Evolutionary conservation across 2,113 vertebrate genomes (phyloP), one percentile per base, ranked within the genome.

Genomic region (Perca fluviatilis): DNA sequence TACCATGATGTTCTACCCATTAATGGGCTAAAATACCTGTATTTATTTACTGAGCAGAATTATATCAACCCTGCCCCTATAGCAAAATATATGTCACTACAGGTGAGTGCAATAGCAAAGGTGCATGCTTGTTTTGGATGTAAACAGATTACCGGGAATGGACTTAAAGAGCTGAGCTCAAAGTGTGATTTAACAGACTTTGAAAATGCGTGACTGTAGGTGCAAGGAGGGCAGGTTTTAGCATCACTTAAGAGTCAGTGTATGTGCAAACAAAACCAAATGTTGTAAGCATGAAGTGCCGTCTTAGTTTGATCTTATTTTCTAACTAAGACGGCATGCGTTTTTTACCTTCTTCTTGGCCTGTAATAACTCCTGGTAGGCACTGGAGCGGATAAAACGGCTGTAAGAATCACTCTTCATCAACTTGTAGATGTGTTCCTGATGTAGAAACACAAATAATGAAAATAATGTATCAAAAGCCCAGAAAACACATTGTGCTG

Each of bases 351-450:
- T 99, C 96, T 98, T 99, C 95, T 98, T 99, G 90, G 98, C 97
- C 96, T 99, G 98, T 95, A 99, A 96, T 94, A 99, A 96, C 92
- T 99, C 97, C 96, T 99, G 98, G 93, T 99, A 99, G 97, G 97
- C 97, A 98, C 96, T 98, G 96, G 98, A 99, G 95, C 98, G 97
- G 95, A 99, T 97, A 95, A 99, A 99, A 93, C 98, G 98, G 87
- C 98, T 98, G 85, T 99, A 99, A 75, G 98, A 99, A 92, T 99
- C 98, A 92, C 98, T 99, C 95, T 99, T 99, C 98, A 99, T 99
- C 96, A 99, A 90, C 93, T 99, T 99, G 95, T 98, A 99, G 96
- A 99, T 99, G 91, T 99, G 98, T 95, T 99, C 98, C 98, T 99
- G 92, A 67, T 9, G 53, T 1, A 62, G 71, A 85, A 49, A 69